Conservation (phyloP, 2,888 invertebrate genomes). For the Synergus laeviventris region DNA sequence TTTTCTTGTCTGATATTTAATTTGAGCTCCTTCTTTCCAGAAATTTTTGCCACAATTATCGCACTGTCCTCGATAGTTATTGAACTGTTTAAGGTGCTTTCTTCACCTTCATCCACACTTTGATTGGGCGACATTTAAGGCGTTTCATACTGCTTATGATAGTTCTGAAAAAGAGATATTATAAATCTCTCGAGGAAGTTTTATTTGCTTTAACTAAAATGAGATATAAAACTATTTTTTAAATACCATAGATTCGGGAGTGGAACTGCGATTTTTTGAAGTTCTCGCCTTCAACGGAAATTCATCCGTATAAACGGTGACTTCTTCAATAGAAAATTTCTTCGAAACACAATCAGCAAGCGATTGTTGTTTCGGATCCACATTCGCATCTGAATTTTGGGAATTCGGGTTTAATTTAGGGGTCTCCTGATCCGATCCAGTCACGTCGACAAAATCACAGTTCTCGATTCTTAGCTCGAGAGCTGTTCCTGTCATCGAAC, state of each 20-base stretch:
- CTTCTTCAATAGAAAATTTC: constrained; percentile 87
- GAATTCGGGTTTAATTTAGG: constrained; percentile 79
- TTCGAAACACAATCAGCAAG: constrained; percentile 90
- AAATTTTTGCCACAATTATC: constrained; percentile 84
- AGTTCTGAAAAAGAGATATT: constrained; percentile 63
- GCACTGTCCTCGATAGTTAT: constrained; percentile 79
- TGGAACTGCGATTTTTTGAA: constrained; percentile 78
- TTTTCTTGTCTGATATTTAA: constrained; percentile 90
- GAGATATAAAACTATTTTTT: background rate
- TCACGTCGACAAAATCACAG: constrained; percentile 94
- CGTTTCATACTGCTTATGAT: constrained; percentile 72
- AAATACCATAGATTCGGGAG: constrained; percentile 76
- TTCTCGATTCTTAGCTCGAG: constrained; percentile 88
- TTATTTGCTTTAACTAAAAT: no score
- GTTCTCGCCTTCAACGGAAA: constrained; percentile 82
- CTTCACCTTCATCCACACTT: background rate
- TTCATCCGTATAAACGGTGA: constrained; percentile 89
- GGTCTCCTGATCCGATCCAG: constrained; percentile 82
- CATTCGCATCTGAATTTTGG: no score
- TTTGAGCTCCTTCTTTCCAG: constrained; percentile 86
- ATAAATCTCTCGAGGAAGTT: background rate
- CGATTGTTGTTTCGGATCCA: constrained; percentile 75
- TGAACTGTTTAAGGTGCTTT: constrained; percentile 49
- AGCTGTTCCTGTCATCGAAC: constrained; percentile 87
- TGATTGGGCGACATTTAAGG: constrained; percentile 74